These are phyloP conservation scores for Mythimna impura DNA, from an alignment of 2,888 invertebrate species.

Conservation along the genomic window DNA sequence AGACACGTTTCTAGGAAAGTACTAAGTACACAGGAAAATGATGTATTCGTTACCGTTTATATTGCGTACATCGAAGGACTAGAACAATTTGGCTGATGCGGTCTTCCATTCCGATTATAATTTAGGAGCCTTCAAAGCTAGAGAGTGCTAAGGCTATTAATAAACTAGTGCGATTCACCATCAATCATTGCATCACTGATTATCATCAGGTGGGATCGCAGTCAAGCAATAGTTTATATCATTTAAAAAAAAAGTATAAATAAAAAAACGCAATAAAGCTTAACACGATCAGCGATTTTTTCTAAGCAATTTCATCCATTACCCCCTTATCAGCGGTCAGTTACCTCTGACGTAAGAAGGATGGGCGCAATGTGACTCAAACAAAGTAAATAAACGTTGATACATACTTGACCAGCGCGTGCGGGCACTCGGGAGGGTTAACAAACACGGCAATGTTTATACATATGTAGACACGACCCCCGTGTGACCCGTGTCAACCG, in stretches of 20 bases:
- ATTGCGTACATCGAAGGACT: too few relatives aligned
- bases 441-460: constrained; percentile 55
- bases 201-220: too few relatives aligned
- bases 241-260: neutral
- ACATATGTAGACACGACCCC: constrained; percentile 49
- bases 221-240: too few relatives aligned
- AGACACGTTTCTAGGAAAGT: too few relatives aligned
- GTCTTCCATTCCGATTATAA: too few relatives aligned
- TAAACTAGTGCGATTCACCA: too few relatives aligned
- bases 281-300: neutral
- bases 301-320: constrained; percentile 7
- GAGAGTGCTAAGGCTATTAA: too few relatives aligned
- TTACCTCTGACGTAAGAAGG: constrained; percentile 5
- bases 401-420: neutral
- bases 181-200: too few relatives aligned
- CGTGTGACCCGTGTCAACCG: constrained; percentile 50
- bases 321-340: constrained; percentile 2
- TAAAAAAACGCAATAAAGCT: neutral
- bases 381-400: constrained; percentile 33
- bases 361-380: constrained; percentile 28
- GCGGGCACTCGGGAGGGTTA: constrained; percentile 41
- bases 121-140: too few relatives aligned
- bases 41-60: neutral
- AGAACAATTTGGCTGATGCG: too few relatives aligned
- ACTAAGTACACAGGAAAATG: neutral